These are phyloP conservation scores for Cataglyphis altisquamis DNA, from an alignment of 2,888 invertebrate species.

Conservation along the genomic window DNA sequence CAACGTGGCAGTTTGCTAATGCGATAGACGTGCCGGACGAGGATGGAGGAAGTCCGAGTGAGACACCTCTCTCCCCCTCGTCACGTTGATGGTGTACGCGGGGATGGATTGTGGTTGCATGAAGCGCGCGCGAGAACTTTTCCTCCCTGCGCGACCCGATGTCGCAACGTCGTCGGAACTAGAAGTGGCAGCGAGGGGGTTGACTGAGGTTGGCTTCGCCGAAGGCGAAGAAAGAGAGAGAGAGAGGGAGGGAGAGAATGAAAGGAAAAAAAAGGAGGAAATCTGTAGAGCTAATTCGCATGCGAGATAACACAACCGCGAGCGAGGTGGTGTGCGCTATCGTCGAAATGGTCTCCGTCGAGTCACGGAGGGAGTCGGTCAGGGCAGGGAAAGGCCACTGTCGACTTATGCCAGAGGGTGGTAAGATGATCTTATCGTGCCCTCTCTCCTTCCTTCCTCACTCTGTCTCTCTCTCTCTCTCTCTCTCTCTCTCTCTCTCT, in stretches of 20 bases:
- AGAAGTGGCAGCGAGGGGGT: conserved; percentile 70
- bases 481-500: conserved; percentile 69
- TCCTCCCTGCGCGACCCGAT: conserved; percentile 68
- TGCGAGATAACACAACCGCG: conserved; percentile 83
- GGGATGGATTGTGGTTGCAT: conserved; percentile 58
- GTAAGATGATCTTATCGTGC: conserved; percentile 81
- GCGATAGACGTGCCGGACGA: conserved; percentile 69
- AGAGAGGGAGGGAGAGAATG: conserved; percentile 39
- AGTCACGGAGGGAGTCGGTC: conserved; percentile 81
- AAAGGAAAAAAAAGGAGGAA: conserved; percentile 74
- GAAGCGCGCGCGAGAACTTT: conserved; percentile 71
- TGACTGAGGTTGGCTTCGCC: conserved; percentile 40
- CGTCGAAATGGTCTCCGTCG: conserved; percentile 81
- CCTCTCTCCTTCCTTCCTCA: conserved; percentile 59
- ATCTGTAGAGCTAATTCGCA: conserved; percentile 86
- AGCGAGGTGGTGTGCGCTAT: conserved; percentile 74
- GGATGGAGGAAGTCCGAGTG: conserved; percentile 23
- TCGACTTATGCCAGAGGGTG: conserved; percentile 80
- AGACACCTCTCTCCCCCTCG: background rate
- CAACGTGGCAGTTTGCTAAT: conserved; percentile 74
- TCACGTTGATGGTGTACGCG: conserved; percentile 50
- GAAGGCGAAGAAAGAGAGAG: conserved; percentile 21
- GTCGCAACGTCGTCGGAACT: conserved; percentile 73
- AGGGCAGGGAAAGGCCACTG: conserved; percentile 85
- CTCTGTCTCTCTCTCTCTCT: conserved; percentile 32